Percentiles rank a stretch among this genome's conserved stretches.
phyloP scores from a whole-genome alignment of 2,797 vertebrate genomes.

The Vespertilio murinus region DNA sequence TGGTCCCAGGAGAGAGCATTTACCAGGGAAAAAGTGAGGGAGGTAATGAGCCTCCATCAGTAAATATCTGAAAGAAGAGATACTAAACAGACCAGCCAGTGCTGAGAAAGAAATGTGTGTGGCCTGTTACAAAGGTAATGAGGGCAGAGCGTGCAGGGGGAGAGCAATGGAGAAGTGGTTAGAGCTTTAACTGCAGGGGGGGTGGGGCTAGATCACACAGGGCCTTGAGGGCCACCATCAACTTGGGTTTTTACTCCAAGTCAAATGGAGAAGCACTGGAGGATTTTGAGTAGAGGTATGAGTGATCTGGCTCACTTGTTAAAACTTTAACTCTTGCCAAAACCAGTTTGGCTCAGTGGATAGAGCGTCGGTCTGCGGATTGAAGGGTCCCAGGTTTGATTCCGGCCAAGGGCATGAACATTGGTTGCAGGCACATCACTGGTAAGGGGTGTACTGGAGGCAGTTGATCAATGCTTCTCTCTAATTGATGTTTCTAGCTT shows the following conservation, averaged over 20 bases:
- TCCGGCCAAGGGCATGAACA: no score
- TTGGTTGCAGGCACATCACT: no score
- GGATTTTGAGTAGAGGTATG: background rate
- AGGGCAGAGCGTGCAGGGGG: no score
- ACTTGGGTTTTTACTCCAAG: background rate
- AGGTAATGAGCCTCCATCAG: background rate
- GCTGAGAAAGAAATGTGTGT: background rate
- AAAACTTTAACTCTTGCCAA: background rate
- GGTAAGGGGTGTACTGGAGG: no score
- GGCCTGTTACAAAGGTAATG: background rate
- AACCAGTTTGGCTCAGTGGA: no score
- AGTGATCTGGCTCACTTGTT: background rate
- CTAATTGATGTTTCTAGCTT: no score
- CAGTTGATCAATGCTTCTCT: no score
- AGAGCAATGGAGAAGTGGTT: background rate
- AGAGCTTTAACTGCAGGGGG: background rate
- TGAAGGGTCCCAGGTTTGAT: no score
- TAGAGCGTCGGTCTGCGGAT: no score
- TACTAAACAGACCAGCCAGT: background rate
- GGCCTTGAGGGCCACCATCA: background rate
- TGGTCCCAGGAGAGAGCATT: background rate
- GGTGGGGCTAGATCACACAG: accelerated
- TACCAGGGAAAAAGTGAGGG: background rate
- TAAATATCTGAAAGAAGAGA: background rate
- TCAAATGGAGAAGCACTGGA: background rate